A percentile compares a stretch with the other conserved stretches of the same genome.
Evolutionary conservation across 2,797 vertebrate species (phyloP).

Genomic region (Typhlichthys eigenmanni): DNA sequence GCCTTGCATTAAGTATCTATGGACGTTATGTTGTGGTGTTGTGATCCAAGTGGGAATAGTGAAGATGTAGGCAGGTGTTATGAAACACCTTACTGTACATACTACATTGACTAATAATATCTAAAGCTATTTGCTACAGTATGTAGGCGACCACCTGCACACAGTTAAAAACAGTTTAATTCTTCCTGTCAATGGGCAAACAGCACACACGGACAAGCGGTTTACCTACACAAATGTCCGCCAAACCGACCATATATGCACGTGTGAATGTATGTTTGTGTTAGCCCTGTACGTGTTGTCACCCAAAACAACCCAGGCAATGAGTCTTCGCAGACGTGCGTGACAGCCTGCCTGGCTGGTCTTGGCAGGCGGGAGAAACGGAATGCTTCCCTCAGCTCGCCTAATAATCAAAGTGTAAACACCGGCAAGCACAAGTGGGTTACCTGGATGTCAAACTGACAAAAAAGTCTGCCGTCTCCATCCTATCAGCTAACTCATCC

Average conservation of each 20-base stretch:
- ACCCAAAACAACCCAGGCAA: conserved; percentile 62
- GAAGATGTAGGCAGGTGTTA: too few relatives aligned
- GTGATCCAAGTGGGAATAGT: too few relatives aligned
- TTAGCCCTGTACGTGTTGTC: conserved; percentile 24
- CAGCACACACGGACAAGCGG: too few relatives aligned
- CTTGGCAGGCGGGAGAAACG: conserved; percentile 63
- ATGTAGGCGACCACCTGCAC: too few relatives aligned
- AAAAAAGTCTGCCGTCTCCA: conserved; percentile 38
- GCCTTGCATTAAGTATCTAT: too few relatives aligned
- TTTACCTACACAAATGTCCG: too few relatives aligned
- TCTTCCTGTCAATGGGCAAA: too few relatives aligned
- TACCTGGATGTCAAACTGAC: conserved; percentile 75
- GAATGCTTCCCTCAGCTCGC: conserved; percentile 69
- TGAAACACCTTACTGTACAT: too few relatives aligned
- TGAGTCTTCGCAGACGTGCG: conserved; percentile 62
- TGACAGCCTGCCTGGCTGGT: conserved; percentile 72
- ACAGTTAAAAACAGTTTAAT: too few relatives aligned
- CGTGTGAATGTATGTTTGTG: conserved; percentile 5
- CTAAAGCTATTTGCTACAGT: too few relatives aligned
- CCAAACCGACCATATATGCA: background rate
- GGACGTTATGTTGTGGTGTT: too few relatives aligned
- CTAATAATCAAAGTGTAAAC: conserved; percentile 73
- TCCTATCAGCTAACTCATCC: conserved; percentile 32
- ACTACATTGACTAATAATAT: too few relatives aligned
- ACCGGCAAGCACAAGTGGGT: conserved; percentile 72